Base-by-base conservation (phyloP, 2,113 vertebrate species). In the Myotis yumanensis region DNA sequence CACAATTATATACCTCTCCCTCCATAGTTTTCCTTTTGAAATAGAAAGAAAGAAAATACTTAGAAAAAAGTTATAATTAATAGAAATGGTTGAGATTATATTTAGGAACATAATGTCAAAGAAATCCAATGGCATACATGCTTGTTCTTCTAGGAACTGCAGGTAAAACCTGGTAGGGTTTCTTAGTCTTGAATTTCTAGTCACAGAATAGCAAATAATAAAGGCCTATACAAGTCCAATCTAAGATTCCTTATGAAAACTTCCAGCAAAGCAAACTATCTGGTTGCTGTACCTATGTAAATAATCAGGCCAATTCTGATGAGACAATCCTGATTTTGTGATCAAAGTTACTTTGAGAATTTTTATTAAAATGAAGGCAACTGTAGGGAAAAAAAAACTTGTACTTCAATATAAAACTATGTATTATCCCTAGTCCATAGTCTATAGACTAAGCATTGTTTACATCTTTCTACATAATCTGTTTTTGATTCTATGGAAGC, bases 21-120 rank as follows among this genome's bases (percentile, higher is more conserved):
- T 28, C 30, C 75, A 28, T 43, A 30, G 46, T 75, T 40, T 32
- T 77, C 20, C 30, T 85, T 73, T 18, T 54, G 76, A 40, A 25
- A 32, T 11, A 66, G 37, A 89, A 64, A 43, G 52, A 80, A 71
- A 59, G 28, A 79, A 62, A 72, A 43, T 43, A 64, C 54, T 75
- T 75, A 35, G 28, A 77, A 76, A 64, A 80, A 85, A 86, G 43
- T 80, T 90, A 71, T 80, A 59, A 84, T 94, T 79, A 86, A 51
- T 80, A 16, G 16, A 59, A 48, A 22, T 79, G 28, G 7, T 66
- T 73, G 15, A 54, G 20, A 79, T 28, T 94, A n/a, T 37, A 46
- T 48, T 57, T 77, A 85, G 80, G 40, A 90, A 77, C 11, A 57
- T 23, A 37, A 51, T 62, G n/a, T 79, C 43, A 71, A 25, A 59